Conservation (phyloP, 2,888 invertebrate species). For the Biston betularia region DNA sequence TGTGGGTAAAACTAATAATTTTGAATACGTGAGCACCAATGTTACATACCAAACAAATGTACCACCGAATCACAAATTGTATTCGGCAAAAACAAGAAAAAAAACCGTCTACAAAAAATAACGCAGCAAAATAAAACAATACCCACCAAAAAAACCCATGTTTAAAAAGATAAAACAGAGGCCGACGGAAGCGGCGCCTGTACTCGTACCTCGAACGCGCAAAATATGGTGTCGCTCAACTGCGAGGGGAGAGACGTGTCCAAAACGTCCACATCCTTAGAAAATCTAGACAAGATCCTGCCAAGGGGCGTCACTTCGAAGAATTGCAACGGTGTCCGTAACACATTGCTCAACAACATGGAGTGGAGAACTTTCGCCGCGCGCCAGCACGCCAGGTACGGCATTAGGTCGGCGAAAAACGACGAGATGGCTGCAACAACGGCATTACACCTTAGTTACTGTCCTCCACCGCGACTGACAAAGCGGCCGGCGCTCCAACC, state of each 20-base stretch:
- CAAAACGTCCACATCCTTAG: conserved; percentile 91
- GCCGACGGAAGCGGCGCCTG: conserved; percentile 60
- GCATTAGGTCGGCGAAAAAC: conserved; percentile 89
- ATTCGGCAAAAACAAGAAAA: conserved; percentile 12
- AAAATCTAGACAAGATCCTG: conserved; percentile 90
- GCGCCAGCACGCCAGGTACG: conserved; percentile 89
- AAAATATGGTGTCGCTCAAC: conserved; percentile 89
- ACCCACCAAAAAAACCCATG: conserved; percentile 42
- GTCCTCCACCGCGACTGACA: conserved; percentile 11
- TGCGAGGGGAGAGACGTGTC: conserved; percentile 89
- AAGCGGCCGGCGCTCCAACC: conserved; percentile 1
- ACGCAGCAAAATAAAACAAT: conserved; percentile 31
- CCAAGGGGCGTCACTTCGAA: conserved; percentile 93
- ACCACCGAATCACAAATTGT: background rate
- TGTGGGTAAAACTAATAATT: conserved; percentile 1
- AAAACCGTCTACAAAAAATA: conserved; percentile 35
- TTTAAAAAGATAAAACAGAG: conserved; percentile 16
- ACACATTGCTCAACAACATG: conserved; percentile 86
- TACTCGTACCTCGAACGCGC: conserved; percentile 89
- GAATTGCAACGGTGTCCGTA: conserved; percentile 90
- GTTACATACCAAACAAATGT: conserved; percentile 4
- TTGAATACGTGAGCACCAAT: conserved; percentile 8
- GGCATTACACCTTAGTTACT: conserved; percentile 57
- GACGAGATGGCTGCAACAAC: conserved; percentile 89
- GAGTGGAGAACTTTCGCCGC: conserved; percentile 88